A percentile compares a stretch with the other conserved stretches of the same genome.
Conservation (phyloP, 1,140 invertebrate species). For the Carposina sasakii region DNA sequence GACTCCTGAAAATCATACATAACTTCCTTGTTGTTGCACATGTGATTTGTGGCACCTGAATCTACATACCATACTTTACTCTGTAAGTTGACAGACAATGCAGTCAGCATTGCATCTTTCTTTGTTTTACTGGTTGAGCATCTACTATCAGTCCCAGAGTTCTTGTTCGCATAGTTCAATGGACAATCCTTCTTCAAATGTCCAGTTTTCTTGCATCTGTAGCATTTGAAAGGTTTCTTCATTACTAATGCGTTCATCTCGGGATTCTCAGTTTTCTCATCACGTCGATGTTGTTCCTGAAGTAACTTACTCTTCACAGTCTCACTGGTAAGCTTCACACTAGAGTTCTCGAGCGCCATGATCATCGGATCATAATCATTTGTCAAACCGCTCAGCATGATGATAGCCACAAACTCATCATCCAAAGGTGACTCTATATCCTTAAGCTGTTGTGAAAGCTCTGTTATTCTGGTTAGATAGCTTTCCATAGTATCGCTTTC, state of each 20-base stretch:
- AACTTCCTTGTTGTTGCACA: constrained; percentile 8
- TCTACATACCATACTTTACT: constrained; percentile 21
- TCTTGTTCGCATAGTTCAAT: not conserved
- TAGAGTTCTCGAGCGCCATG: constrained; percentile 14
- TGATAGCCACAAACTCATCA: constrained; percentile 17
- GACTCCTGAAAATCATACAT: not conserved
- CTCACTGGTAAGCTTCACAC: constrained; percentile 8
- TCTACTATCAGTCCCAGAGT: too few species aligned
- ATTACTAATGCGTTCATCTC: not conserved
- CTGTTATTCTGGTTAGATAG: not conserved
- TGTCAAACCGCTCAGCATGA: constrained; percentile 20
- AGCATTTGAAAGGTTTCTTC: not conserved
- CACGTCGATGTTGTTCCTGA: constrained; percentile 8
- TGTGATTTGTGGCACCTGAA: constrained; percentile 21
- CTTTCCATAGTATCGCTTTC: not conserved
- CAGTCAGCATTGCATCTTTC: not conserved
- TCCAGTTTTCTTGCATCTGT: constrained; percentile 2
- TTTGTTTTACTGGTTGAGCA: not conserved
- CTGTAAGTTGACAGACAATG: not conserved
- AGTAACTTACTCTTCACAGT: constrained; percentile 14
- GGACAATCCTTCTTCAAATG: constrained; percentile 9
- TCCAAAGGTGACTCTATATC: constrained; percentile 11
- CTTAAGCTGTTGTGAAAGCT: not conserved
- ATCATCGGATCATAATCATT: constrained; percentile 16
- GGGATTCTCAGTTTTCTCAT: not conserved